phyloP scores from a whole-genome alignment of 1,140 invertebrate genomes.

The Drosophila varians region DNA sequence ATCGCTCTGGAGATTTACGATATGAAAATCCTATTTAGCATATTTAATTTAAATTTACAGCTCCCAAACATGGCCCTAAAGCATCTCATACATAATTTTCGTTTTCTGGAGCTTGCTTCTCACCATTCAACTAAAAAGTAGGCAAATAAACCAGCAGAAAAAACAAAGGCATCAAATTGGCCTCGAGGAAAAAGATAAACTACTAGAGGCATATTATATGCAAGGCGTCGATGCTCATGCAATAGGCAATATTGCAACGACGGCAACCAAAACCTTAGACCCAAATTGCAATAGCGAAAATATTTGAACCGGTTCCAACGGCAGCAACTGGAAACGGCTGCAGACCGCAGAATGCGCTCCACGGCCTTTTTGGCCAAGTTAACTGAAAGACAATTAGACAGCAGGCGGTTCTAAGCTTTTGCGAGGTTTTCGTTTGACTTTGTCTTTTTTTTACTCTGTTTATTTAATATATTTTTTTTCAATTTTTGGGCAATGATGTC shows the following conservation, averaged over 20 bases:
- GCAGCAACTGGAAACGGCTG: constrained; percentile 57
- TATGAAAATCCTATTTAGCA: constrained; percentile 34
- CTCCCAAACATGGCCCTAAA: constrained; percentile 2
- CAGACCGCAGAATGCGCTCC: constrained; percentile 61
- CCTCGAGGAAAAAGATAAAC: constrained; percentile 32
- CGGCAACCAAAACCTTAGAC: constrained; percentile 60
- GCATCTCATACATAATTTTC: constrained; percentile 38
- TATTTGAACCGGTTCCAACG: constrained; percentile 73
- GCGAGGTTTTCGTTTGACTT: constrained; percentile 5
- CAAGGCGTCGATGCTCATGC: constrained; percentile 58
- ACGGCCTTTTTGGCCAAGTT: constrained; percentile 53
- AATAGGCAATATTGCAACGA: constrained; percentile 51
- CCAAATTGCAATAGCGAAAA: constrained; percentile 69
- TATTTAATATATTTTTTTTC: neutral
- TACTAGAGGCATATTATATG: constrained; percentile 16
- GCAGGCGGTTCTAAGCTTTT: constrained; percentile 25
- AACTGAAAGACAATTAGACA: constrained; percentile 43
- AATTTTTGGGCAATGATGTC: constrained; percentile 55
- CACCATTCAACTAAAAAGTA: constrained; percentile 33
- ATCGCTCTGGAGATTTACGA: constrained; percentile 21
- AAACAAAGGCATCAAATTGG: constrained; percentile 35
- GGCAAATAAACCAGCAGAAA: constrained; percentile 42
- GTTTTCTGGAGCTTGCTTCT: constrained; percentile 25
- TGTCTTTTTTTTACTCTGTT: neutral
- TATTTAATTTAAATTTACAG: constrained; percentile 34